phyloP scores from a whole-genome alignment of 2,888 invertebrate genomes.

The Pherbina coryleti region DNA sequence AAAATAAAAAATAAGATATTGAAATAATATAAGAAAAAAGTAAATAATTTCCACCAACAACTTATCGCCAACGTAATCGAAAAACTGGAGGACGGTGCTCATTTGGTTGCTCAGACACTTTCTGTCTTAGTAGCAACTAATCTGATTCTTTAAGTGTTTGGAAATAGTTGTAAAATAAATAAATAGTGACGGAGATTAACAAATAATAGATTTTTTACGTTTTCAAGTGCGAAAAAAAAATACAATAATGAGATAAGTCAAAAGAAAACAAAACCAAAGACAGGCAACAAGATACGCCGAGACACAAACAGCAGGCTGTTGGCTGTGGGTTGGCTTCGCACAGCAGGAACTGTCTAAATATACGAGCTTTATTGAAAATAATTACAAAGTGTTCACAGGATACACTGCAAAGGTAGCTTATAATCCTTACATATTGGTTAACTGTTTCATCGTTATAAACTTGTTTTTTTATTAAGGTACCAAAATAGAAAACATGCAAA shows the following conservation, averaged over 20 bases:
- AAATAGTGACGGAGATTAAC: slow-evolving; percentile 1
- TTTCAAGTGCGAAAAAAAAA: not conserved
- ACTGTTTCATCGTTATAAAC: not conserved
- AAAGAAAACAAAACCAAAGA: not conserved
- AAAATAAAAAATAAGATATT: not conserved
- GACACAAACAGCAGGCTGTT: too few species aligned
- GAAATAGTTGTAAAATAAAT: slow-evolving; percentile 15
- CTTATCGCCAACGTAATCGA: slow-evolving; percentile 32
- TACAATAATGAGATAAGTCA: not conserved
- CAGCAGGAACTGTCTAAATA: too few species aligned
- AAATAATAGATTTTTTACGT: not conserved
- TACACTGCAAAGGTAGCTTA: not conserved
- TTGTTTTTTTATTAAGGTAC: not conserved
- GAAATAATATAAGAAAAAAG: not conserved
- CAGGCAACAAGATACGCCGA: not conserved
- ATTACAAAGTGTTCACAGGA: not conserved
- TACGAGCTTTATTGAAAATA: not conserved
- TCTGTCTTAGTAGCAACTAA: not conserved
- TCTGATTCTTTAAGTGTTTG: not conserved
- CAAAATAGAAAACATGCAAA: not conserved
- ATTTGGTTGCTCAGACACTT: not conserved
- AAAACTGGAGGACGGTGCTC: not conserved
- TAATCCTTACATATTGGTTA: not conserved
- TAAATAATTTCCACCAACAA: not conserved
- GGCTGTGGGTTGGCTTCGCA: too few species aligned